phyloP scores from a whole-genome alignment of 2,888 invertebrate genomes.

The Aromia moschata region DNA sequence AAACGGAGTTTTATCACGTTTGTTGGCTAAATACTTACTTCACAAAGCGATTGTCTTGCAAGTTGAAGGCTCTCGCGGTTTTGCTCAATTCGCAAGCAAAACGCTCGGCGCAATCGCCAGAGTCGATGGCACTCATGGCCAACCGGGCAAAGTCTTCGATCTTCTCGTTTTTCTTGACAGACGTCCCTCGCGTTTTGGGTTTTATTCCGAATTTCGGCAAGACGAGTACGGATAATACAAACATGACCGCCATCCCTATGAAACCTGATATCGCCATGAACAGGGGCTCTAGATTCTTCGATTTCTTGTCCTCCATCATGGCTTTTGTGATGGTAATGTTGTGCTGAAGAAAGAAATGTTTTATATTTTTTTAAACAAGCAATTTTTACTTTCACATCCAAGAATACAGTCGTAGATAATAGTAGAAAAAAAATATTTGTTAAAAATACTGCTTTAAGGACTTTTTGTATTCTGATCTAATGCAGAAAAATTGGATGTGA shows the following conservation, averaged over 20 bases:
- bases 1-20: too few species aligned
- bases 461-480: too few species aligned
- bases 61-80: slow-evolving; percentile 57
- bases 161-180: slow-evolving; percentile 51
- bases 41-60: slow-evolving; percentile 59
- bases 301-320: slow-evolving; percentile 51
- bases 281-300: slow-evolving; percentile 64
- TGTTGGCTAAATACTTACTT: too few species aligned
- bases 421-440: too few species aligned
- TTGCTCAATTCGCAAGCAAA: slow-evolving; percentile 64
- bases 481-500: not conserved
- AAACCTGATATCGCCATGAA: slow-evolving; percentile 70
- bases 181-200: slow-evolving; percentile 47
- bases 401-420: too few species aligned
- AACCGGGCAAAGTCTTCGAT: slow-evolving; percentile 59
- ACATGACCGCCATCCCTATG: slow-evolving; percentile 67
- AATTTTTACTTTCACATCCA: too few species aligned
- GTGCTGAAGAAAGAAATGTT: too few species aligned
- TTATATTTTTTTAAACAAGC: too few species aligned
- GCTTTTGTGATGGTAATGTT: slow-evolving; percentile 55
- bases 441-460: too few species aligned
- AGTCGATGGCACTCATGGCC: slow-evolving; percentile 62
- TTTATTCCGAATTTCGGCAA: slow-evolving; percentile 63
- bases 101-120: slow-evolving; percentile 63
- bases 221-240: slow-evolving; percentile 65